Evolutionary conservation across 2,797 vertebrate genomes (phyloP), one percentile per base, ranked within the genome.

Genomic region (Anabas testudineus): DNA sequence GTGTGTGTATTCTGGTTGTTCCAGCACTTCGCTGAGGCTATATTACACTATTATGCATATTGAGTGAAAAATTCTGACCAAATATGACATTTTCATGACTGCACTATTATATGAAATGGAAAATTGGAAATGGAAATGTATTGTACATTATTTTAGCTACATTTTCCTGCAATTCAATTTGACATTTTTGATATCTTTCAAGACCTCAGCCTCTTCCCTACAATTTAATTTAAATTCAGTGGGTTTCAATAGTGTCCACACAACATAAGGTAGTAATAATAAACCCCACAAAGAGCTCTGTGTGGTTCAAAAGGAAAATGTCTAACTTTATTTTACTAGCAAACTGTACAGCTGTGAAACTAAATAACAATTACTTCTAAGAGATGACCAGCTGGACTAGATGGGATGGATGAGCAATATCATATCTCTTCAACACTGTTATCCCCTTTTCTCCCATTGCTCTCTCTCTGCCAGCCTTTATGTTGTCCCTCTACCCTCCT

Each of bases 321-420:
- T 54, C 14, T 54, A 7, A 34, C 65, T 81, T 66, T 43, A 74
- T 74, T 80, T 80, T 28, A 73, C 45, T 53, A 26, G 46, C 26
- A 62, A 85, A 65, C 46, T 43, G 7, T 78, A 66, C 71, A 77
- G 67, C 81, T 56, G 70, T 58, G 71, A 81, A 74, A 70, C 76
- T 70, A 66, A 68, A 78, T 73, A 80, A 80, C 78, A 78, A 58
- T 82, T 53, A 83, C 76, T 83, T 87, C 75, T 58, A 79, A 85
- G 78, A 76, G 67, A 86, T 73, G 81, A 77, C 74, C 76, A 60
- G 62, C 78, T 78, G 79, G 65, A 73, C 64, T 28, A 52, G 74
- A 66, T 74, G 69, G 57, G 74, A 79, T 58, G 37, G 56, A 48
- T 76, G 81, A 64, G 76, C 68, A 68, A 76, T 80, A 82, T 83